phyloP scores from a whole-genome alignment of 2,797 vertebrate genomes.

The Graptemys geographica region DNA sequence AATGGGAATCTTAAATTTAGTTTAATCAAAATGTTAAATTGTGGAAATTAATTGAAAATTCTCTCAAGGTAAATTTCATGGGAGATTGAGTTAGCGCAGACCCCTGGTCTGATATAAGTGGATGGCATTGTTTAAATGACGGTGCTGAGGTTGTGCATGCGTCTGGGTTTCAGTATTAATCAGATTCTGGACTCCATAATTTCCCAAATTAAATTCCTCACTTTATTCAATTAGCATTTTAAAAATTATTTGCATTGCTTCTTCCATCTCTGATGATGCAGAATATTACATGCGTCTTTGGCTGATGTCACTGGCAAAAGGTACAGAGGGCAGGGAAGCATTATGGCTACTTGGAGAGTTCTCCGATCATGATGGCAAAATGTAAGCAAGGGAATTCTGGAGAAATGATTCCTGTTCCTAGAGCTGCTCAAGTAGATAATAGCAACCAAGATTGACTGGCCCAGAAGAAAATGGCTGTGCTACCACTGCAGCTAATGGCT shows the following conservation, averaged over 20 bases:
- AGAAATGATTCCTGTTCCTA: not conserved
- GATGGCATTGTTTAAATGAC: not conserved
- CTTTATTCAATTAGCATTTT: conserved; percentile 5
- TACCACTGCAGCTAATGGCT: fast-evolving
- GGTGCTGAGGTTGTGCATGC: fast-evolving
- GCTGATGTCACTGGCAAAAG: fast-evolving
- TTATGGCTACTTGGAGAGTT: fast-evolving
- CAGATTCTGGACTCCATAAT: conserved; percentile 5
- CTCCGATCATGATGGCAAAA: fast-evolving
- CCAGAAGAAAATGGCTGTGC: not conserved
- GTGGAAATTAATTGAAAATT: conserved; percentile 39
- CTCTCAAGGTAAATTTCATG: not conserved
- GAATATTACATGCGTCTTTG: not conserved
- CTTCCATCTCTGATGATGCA: not conserved
- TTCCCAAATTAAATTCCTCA: conserved; percentile 22
- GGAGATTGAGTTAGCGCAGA: conserved; percentile 21
- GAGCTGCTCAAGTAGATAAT: not conserved
- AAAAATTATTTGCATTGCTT: not conserved
- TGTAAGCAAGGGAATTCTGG: not conserved
- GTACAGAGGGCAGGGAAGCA: fast-evolving
- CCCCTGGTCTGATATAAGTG: not conserved
- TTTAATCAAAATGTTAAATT: not conserved
- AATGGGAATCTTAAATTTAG: not conserved
- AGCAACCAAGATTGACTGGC: not conserved
- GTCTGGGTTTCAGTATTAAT: not conserved